Evolutionary conservation across 2,113 vertebrate genomes (phyloP).

Genomic region (Sinocyclocheilus anshuiensis): DNA sequence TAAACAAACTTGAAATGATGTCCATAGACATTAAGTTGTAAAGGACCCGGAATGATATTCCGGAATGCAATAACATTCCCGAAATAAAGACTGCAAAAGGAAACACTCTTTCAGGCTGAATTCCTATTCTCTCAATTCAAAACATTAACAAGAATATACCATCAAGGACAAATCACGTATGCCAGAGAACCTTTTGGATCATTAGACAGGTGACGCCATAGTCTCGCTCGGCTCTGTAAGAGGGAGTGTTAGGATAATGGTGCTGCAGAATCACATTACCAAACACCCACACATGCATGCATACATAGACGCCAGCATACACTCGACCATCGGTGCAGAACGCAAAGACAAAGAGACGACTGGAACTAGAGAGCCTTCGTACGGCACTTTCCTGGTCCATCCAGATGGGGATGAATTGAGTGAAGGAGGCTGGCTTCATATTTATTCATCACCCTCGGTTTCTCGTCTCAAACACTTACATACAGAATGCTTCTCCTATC

Average conservation of each 20-base stretch:
- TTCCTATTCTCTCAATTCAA: not conserved
- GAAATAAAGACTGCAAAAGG: slow-evolving; percentile 15
- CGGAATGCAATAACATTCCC: not conserved
- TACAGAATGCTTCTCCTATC: slow-evolving; percentile 43
- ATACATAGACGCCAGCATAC: slow-evolving; percentile 38
- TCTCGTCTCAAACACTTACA: slow-evolving; percentile 19
- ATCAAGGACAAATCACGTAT: slow-evolving; percentile 14
- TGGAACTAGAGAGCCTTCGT: slow-evolving; percentile 22
- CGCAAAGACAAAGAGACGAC: slow-evolving; percentile 39
- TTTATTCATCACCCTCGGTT: slow-evolving; percentile 74
- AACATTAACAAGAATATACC: slow-evolving; percentile 3
- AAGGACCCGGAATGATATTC: not conserved
- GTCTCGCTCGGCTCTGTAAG: slow-evolving; percentile 30
- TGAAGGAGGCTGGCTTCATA: slow-evolving; percentile 73
- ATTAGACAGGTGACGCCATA: slow-evolving; percentile 36
- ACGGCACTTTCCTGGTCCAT: slow-evolving; percentile 56
- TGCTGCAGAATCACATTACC: slow-evolving; percentile 43
- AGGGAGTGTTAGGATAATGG: slow-evolving; percentile 41
- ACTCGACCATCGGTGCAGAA: slow-evolving; percentile 19
- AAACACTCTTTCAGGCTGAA: not conserved
- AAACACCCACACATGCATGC: slow-evolving; percentile 48
- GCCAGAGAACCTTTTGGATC: not conserved
- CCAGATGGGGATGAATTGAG: slow-evolving; percentile 67
- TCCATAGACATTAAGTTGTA: not conserved
- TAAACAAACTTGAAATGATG: not conserved